Percentiles rank a stretch among this genome's conserved stretches.
These are phyloP conservation scores for Casuarius casuarius DNA, from an alignment of 2,113 vertebrate genomes.

Conservation along the genomic window DNA sequence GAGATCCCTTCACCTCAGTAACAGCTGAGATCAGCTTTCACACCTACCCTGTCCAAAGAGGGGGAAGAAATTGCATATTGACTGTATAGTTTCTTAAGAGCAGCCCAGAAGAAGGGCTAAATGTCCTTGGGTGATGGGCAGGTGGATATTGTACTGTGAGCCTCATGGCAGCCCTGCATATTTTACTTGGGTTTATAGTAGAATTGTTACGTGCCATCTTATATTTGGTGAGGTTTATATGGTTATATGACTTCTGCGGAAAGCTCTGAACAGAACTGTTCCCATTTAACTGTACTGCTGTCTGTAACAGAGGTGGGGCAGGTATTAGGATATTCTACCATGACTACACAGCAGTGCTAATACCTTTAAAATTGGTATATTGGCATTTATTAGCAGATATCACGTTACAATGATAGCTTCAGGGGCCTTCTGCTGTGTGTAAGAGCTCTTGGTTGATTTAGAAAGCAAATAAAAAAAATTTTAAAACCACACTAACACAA, in stretches of 20 bases:
- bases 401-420: constrained; percentile 2
- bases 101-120: not conserved
- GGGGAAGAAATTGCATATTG: not conserved
- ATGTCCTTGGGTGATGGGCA: not conserved
- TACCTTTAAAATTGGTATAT: constrained; percentile 34
- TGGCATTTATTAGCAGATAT: constrained; percentile 32
- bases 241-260: not conserved
- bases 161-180: not conserved
- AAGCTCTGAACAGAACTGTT: not conserved
- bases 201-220: not conserved
- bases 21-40: not conserved
- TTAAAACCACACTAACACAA: not conserved
- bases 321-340: not conserved
- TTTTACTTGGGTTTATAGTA: not conserved
- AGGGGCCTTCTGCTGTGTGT: not conserved
- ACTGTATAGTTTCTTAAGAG: not conserved
- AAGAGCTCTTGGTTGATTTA: constrained; percentile 8
- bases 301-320: not conserved
- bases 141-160: fast-evolving
- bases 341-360: constrained; percentile 18
- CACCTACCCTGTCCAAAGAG: not conserved
- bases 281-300: not conserved
- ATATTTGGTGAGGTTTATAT: not conserved
- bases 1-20: not conserved
- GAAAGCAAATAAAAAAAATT: constrained; percentile 31